Percentiles rank a stretch among this genome's conserved stretches.
Evolutionary conservation across 2,113 vertebrate species (phyloP).

Genomic region (Microcebus jonahi): DNA sequence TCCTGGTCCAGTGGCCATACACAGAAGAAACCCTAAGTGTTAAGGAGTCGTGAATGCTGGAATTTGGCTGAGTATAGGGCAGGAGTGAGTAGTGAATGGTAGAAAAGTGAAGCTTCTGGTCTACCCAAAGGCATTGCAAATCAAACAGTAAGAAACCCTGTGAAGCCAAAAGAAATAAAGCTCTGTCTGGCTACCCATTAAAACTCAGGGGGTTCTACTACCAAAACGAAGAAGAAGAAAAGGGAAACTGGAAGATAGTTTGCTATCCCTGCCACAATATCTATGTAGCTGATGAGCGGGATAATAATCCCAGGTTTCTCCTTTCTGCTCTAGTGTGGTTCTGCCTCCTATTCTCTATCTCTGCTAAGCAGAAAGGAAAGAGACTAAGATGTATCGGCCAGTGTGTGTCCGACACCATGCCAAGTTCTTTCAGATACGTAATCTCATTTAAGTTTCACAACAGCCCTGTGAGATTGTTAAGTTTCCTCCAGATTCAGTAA

Average conservation of each 20-base stretch:
- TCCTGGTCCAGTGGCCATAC: not conserved
- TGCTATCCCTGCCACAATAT: not conserved
- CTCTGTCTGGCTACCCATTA: not conserved
- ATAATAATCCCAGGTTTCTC: not conserved
- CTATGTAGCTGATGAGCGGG: not conserved
- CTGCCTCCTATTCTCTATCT: not conserved
- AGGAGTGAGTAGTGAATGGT: not conserved
- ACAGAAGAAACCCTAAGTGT: not conserved
- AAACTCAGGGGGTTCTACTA: not conserved
- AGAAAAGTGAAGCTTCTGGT: not conserved
- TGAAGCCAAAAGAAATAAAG: not conserved
- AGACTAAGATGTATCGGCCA: conserved; percentile 2
- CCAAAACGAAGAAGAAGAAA: not conserved
- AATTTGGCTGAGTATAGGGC: not conserved
- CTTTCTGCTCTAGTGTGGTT: not conserved
- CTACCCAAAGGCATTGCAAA: not conserved
- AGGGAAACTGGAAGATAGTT: not conserved
- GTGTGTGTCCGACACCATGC: not conserved
- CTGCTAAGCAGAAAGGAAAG: conserved; percentile 25
- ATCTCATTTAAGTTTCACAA: conserved; percentile 50
- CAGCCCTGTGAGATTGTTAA: not conserved
- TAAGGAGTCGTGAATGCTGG: not conserved
- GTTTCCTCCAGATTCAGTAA: not conserved
- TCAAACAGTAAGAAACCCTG: not conserved
- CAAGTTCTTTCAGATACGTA: not conserved